Conservation (phyloP, 2,797 vertebrate genomes). For the Notamacropus eugenii region DNA sequence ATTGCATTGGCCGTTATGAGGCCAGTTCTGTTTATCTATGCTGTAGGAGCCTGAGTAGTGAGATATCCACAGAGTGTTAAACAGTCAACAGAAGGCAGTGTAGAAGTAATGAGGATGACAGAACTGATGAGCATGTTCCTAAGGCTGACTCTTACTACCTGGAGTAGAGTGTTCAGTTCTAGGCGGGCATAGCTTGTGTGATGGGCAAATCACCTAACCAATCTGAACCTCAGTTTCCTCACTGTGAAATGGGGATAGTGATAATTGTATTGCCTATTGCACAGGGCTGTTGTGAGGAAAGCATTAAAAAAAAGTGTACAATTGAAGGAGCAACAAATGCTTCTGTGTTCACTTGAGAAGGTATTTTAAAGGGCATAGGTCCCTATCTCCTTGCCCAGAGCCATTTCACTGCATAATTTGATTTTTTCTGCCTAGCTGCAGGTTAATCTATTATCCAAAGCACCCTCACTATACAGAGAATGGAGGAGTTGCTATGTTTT, state of each 20-base stretch:
- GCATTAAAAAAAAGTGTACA: neutral
- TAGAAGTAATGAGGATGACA: neutral
- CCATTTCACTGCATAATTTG: neutral
- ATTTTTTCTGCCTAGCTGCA: neutral
- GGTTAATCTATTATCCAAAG: neutral
- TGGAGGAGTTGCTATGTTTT: neutral
- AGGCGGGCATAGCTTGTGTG: neutral
- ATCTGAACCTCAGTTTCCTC: neutral
- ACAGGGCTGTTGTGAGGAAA: neutral
- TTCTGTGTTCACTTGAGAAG: neutral
- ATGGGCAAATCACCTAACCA: neutral
- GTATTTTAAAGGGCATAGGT: neutral
- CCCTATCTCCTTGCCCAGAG: neutral
- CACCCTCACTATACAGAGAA: neutral
- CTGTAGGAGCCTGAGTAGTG: conserved; percentile 36
- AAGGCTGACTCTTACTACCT: neutral
- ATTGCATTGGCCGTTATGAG: conserved; percentile 52
- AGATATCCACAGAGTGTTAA: conserved; percentile 29
- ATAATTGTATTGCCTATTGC: neutral
- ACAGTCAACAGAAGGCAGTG: neutral
- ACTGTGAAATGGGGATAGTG: conserved; percentile 6
- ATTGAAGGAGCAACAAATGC: neutral
- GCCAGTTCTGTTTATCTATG: conserved; percentile 36
- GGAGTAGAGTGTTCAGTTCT: conserved; percentile 9
- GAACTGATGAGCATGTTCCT: neutral